Base-by-base conservation (phyloP, 2,888 invertebrate genomes). In the Amphiduros pacificus region DNA sequence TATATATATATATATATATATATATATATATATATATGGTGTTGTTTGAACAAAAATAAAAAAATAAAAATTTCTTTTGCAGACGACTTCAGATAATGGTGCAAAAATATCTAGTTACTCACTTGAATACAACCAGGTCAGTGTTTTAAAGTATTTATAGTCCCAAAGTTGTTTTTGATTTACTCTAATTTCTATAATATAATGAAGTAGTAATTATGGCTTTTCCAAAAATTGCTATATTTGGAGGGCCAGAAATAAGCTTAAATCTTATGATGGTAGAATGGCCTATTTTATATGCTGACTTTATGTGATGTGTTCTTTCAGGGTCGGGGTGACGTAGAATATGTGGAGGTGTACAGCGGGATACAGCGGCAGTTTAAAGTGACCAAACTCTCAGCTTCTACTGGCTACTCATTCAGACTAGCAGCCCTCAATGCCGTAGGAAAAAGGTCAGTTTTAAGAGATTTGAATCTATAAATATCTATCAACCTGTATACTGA, bases 371-470 rank as follows among this genome's bases (percentile, higher is more conserved):
- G 90, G 74, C 91, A 92, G 77, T 90, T 89, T 82, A 89, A 89
- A 70, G 86, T 91, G 62, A 86, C 87, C 73, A 90, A 90, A 78
- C 86, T 94, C 65, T 88, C 88, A 70, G 88, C 92, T 32, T 90
- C 91, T 70, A 92, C 92, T 2, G 85, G 88, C 62, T 93, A 94
- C 82, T 87, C 88, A 65, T 92, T 94, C 84, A 89, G 94, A 56
- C 82, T 94, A 73, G 89, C 91, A 48, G 93, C 92, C 70, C 87
- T 91, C 63, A 94, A 94, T 82, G 89, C 90, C 73, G 86, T 88
- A 73, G 94, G 66, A 9, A 66, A 60, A 48, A 69, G 69, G 69
- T 69, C 27, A 51, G 44, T 5, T n/a, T n/a, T n/a, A n/a, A n/a
- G n/a, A n/a, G n/a, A n/a, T n/a, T n/a, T n/a, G n/a, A n/a, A n/a